These are phyloP conservation scores for Saguinus imperator DNA, from an alignment of 2,113 vertebrate species.

Conservation along the genomic window DNA sequence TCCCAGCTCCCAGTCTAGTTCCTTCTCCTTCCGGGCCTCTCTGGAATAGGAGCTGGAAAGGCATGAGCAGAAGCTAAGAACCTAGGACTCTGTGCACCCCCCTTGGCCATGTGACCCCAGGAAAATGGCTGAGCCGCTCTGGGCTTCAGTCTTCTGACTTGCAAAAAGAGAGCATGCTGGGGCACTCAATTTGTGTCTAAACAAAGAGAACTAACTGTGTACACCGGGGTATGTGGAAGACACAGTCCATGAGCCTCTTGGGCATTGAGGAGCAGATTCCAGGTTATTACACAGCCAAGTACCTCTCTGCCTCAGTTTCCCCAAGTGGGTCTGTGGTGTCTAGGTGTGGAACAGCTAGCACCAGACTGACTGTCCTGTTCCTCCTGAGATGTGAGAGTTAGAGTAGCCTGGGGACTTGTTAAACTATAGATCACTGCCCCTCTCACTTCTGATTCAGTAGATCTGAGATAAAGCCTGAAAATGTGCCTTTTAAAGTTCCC, in stretches of 20 bases:
- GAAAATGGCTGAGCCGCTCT: no score
- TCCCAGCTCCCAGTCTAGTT: not conserved
- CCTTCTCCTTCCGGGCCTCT: not conserved
- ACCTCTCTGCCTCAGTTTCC: not conserved
- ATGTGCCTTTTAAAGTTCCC: not conserved
- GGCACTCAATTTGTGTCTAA: not conserved
- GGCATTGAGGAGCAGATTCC: not conserved
- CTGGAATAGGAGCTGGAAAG: not conserved
- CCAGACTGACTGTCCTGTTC: not conserved
- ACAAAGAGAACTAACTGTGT: not conserved
- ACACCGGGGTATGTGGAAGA: rapidly evolving
- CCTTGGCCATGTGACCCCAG: not conserved
- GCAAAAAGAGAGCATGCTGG: not conserved
- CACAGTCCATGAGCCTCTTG: rapidly evolving
- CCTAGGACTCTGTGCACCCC: not conserved
- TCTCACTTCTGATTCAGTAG: not conserved
- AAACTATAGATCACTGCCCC: not conserved
- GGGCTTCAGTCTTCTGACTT: not conserved
- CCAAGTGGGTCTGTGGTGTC: not conserved
- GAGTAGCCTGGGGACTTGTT: not conserved
- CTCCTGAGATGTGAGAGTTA: not conserved
- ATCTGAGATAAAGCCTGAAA: not conserved
- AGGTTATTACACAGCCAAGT: not conserved
- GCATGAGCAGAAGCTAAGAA: not conserved
- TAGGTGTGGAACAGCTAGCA: not conserved